Evolutionary conservation across 2,797 vertebrate species (phyloP).

Genomic region (Anguilla anguilla): DNA sequence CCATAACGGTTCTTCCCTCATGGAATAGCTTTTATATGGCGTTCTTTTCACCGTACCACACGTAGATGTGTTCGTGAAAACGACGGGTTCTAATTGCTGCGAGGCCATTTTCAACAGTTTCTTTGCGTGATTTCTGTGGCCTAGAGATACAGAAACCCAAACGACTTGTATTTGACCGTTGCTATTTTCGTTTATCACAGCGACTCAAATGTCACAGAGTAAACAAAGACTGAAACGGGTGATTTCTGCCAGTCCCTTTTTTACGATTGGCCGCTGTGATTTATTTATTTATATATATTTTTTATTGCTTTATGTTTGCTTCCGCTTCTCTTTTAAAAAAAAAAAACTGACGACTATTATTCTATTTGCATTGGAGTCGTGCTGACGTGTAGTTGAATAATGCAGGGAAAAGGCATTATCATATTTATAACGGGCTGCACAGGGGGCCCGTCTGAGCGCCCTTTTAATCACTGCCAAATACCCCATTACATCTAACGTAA

Average conservation of each 20-base stretch:
- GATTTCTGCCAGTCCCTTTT: not conserved
- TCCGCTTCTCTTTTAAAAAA: constrained; percentile 10
- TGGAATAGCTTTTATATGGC: not conserved
- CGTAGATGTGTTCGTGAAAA: not conserved
- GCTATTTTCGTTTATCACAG: not conserved
- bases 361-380: constrained; percentile 34
- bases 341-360: constrained; percentile 41
- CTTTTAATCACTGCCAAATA: constrained; percentile 44
- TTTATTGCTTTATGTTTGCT: constrained; percentile 36
- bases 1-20: not conserved
- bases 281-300: not conserved
- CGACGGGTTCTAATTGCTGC: too few relatives aligned
- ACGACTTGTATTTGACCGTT: not conserved
- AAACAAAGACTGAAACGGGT: not conserved
- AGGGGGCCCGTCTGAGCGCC: constrained; percentile 39
- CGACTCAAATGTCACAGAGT: not conserved
- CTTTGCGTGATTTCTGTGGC: not conserved
- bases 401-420: constrained; percentile 42
- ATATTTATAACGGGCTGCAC: constrained; percentile 46
- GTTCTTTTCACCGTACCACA: not conserved
- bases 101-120: not conserved
- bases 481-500: constrained; percentile 38
- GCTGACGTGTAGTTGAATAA: constrained; percentile 39
- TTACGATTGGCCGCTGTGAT: not conserved
- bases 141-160: not conserved